These are phyloP conservation scores for Aphis craccivora DNA, from an alignment of 1,140 invertebrate genomes.

Conservation along the genomic window DNA sequence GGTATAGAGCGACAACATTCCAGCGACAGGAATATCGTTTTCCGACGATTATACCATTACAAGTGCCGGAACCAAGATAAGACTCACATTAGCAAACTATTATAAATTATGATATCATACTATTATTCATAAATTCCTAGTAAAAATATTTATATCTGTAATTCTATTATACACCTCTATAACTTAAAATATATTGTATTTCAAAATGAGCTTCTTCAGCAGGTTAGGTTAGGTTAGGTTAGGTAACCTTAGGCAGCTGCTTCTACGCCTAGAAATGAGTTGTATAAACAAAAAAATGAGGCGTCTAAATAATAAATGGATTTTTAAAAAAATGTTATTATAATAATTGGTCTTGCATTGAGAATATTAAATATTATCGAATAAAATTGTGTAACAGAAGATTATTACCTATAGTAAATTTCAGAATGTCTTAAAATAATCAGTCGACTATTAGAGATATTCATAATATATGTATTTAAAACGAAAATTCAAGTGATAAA, in stretches of 20 bases:
- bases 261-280: not conserved
- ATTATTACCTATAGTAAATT: not conserved
- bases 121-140: not conserved
- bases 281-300: too few relatives aligned
- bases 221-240: too few relatives aligned
- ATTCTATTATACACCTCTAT: not conserved
- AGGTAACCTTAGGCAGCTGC: too few relatives aligned
- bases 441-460: not conserved
- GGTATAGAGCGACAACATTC: not conserved
- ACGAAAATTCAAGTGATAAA: not conserved
- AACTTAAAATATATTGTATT: not conserved
- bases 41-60: not conserved
- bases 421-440: not conserved
- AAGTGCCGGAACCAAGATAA: not conserved
- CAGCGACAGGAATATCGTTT: not conserved
- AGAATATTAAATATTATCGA: not conserved
- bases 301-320: not conserved
- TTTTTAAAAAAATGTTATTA: not conserved
- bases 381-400: not conserved
- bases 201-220: not conserved
- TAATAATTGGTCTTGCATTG: not conserved
- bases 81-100: not conserved
- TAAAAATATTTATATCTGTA: not conserved
- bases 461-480: not conserved
- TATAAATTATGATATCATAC: too few relatives aligned